These are phyloP conservation scores for Eleginops maclovinus DNA, from an alignment of 2,113 vertebrate species.

Conservation along the genomic window DNA sequence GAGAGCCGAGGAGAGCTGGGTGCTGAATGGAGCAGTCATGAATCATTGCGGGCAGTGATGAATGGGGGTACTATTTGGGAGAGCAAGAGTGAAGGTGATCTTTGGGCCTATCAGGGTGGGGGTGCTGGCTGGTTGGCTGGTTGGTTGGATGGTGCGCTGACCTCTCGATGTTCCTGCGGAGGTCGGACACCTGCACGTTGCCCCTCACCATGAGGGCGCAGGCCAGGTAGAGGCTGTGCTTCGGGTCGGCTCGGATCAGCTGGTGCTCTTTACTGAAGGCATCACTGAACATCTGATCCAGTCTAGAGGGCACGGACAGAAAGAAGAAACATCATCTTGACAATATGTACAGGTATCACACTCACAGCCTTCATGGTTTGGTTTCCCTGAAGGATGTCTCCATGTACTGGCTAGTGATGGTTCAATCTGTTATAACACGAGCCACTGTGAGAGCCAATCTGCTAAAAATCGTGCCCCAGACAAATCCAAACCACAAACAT, in stretches of 20 bases:
- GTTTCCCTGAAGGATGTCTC: not conserved
- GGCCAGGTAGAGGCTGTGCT: slow-evolving; percentile 91
- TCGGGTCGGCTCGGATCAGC: slow-evolving; percentile 92
- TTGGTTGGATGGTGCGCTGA: slow-evolving; percentile 59
- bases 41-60: slow-evolving; percentile 43
- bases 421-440: no score
- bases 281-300: slow-evolving; percentile 99
- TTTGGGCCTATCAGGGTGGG: slow-evolving; percentile 7
- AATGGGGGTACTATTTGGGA: slow-evolving; percentile 54
- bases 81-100: slow-evolving; percentile 22
- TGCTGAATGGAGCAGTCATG: slow-evolving; percentile 65
- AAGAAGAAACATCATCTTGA: not conserved
- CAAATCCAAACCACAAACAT: no score
- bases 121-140: not conserved
- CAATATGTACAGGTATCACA: not conserved
- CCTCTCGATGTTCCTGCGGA: slow-evolving; percentile 97
- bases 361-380: no score
- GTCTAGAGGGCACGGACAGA: slow-evolving; percentile 68
- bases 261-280: slow-evolving; percentile 97
- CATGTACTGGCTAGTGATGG: no score
- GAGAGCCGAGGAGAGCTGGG: not conserved
- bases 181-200: slow-evolving; percentile 94
- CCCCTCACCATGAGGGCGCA: slow-evolving; percentile 95
- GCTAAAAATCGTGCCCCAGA: no score
- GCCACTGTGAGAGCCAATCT: no score